Evolutionary conservation across 2,113 vertebrate species (phyloP).

Genomic region (Sylvia atricapilla): DNA sequence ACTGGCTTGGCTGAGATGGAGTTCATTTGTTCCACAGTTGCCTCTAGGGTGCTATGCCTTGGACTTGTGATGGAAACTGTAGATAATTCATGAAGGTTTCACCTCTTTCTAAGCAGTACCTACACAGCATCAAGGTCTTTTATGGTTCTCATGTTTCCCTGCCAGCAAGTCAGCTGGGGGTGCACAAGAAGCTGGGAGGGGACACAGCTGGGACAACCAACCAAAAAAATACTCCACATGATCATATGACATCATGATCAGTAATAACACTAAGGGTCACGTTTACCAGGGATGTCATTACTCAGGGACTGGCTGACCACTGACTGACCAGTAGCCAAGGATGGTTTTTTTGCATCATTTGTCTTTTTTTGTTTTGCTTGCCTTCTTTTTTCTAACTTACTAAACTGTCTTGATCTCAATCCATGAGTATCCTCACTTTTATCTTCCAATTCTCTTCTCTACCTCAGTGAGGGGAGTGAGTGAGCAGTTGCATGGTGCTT

Average conservation of each 20-base stretch:
- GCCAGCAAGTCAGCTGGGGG: not conserved
- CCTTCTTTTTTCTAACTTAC: not conserved
- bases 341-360: not conserved
- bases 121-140: not conserved
- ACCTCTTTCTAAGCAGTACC: not conserved
- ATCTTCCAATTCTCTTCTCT: not conserved
- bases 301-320: not conserved
- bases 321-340: not conserved
- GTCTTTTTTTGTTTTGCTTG: not conserved
- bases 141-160: not conserved
- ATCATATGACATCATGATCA: accelerated
- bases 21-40: not conserved
- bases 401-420: not conserved
- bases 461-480: not conserved
- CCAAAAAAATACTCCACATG: not conserved
- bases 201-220: not conserved
- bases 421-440: not conserved
- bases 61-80: not conserved
- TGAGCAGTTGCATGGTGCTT: not conserved
- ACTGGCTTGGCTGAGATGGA: not conserved
- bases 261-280: not conserved
- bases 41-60: not conserved
- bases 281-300: not conserved
- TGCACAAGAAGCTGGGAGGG: not conserved
- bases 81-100: not conserved